A percentile compares a stretch with the other conserved stretches of the same genome.
These are phyloP conservation scores for Salvelinus sp. DNA, from an alignment of 2,113 vertebrate genomes.

Conservation along the genomic window DNA sequence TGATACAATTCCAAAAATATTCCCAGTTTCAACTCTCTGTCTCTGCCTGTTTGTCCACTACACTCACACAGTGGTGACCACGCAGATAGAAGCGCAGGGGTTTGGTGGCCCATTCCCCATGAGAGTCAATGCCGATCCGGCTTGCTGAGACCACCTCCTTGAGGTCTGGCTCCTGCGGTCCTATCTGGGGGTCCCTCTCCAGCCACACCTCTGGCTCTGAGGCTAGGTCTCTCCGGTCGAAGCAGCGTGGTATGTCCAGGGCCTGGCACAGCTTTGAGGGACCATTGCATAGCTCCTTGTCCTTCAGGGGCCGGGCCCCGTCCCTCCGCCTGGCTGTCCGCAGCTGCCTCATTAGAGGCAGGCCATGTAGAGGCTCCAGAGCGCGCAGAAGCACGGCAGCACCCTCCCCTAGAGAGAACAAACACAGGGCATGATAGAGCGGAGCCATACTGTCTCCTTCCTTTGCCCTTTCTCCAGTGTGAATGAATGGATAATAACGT, in stretches of 20 bases:
- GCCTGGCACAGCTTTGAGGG: constrained; percentile 96
- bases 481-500: constrained; percentile 13
- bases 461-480: constrained; percentile 32
- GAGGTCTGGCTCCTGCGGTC: background rate
- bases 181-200: constrained; percentile 54
- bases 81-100: constrained; percentile 89
- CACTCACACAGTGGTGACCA: constrained; percentile 87
- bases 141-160: constrained; percentile 74
- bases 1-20: background rate
- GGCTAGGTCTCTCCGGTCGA: constrained; percentile 85
- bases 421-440: constrained; percentile 34
- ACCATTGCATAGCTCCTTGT: constrained; percentile 92
- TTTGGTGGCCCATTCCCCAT: constrained; percentile 88
- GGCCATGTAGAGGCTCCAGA: constrained; percentile 84
- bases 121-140: constrained; percentile 83
- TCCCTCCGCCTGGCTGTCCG: constrained; percentile 74
- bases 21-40: constrained; percentile 25
- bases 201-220: constrained; percentile 82
- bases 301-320: constrained; percentile 73
- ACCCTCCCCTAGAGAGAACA: constrained; percentile 81
- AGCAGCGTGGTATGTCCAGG: constrained; percentile 79
- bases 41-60: constrained; percentile 78
- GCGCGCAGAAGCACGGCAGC: constrained; percentile 91
- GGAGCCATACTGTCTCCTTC: constrained; percentile 55
- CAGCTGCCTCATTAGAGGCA: constrained; percentile 82